A percentile compares a stretch with the other conserved stretches of the same genome.
These are phyloP conservation scores for Larimichthys polyactis DNA, from an alignment of 2,113 vertebrate genomes.

Conservation along the genomic window DNA sequence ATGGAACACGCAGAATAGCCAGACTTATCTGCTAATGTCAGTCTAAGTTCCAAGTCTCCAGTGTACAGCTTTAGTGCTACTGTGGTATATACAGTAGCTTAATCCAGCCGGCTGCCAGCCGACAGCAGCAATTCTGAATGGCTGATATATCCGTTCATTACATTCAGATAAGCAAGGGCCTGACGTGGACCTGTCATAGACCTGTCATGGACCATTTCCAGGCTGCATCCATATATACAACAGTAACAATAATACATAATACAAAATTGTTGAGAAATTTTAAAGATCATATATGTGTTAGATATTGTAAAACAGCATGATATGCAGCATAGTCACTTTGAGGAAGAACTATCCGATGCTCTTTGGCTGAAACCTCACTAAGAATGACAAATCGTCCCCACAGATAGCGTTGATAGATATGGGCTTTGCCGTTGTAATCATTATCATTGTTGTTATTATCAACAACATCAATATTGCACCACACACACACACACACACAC, in stretches of 20 bases:
- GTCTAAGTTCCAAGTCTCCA: background rate
- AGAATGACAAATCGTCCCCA: slow-evolving; percentile 49
- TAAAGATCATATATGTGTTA: background rate
- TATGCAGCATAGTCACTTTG: background rate
- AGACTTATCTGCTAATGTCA: background rate
- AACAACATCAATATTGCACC: slow-evolving; percentile 63
- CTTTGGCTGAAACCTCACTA: slow-evolving; percentile 26
- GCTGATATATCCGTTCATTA: no score
- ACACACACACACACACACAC: background rate
- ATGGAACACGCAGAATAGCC: background rate
- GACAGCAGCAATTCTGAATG: no score
- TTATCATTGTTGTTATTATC: slow-evolving; percentile 74
- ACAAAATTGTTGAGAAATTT: background rate
- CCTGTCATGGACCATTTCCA: no score
- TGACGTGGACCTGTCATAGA: no score
- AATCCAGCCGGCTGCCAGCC: no score
- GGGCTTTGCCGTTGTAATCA: slow-evolving; percentile 60
- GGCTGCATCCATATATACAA: background rate
- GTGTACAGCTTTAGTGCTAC: background rate
- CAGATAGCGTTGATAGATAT: slow-evolving; percentile 64
- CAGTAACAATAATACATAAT: background rate
- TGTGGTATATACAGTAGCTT: background rate
- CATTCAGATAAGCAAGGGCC: no score
- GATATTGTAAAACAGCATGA: background rate
- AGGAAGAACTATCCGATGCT: slow-evolving; percentile 13